These are phyloP conservation scores for Luperina nickerlii DNA, from an alignment of 2,888 invertebrate species.

Conservation along the genomic window DNA sequence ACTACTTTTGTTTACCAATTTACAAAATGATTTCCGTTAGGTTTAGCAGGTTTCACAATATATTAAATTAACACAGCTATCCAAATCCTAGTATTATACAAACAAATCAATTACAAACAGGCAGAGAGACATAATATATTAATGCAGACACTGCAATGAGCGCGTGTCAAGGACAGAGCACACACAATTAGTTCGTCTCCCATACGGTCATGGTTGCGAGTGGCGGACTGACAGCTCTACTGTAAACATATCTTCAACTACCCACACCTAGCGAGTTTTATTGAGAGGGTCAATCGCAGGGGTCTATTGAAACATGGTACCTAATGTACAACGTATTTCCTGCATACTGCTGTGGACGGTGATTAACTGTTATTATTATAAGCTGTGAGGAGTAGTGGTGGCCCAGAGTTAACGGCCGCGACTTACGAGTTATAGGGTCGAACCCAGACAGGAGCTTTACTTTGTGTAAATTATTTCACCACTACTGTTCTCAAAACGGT, in stretches of 20 bases:
- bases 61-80: neutral
- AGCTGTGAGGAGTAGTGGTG: neutral
- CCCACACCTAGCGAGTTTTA: slow-evolving; percentile 28
- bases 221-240: slow-evolving; percentile 39
- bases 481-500: neutral
- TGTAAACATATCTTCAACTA: slow-evolving; percentile 35
- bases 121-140: slow-evolving; percentile 33
- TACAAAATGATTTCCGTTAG: no score
- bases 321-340: slow-evolving; percentile 1
- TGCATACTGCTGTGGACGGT: neutral
- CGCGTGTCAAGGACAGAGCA: slow-evolving; percentile 50
- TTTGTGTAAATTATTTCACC: neutral
- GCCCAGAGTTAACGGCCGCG: neutral
- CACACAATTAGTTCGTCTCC: slow-evolving; percentile 52
- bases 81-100: neutral
- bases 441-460: neutral
- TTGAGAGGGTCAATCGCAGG: slow-evolving; percentile 5
- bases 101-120: slow-evolving; percentile 33
- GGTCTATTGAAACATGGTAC: slow-evolving; percentile 7
- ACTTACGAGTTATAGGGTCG: neutral
- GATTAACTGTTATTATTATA: neutral
- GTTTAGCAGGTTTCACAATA: no score
- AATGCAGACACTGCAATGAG: slow-evolving; percentile 31
- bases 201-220: slow-evolving; percentile 24
- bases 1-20: no score